Conservation (phyloP, 2,888 invertebrate species). For the Chloroclystis v-ata region DNA sequence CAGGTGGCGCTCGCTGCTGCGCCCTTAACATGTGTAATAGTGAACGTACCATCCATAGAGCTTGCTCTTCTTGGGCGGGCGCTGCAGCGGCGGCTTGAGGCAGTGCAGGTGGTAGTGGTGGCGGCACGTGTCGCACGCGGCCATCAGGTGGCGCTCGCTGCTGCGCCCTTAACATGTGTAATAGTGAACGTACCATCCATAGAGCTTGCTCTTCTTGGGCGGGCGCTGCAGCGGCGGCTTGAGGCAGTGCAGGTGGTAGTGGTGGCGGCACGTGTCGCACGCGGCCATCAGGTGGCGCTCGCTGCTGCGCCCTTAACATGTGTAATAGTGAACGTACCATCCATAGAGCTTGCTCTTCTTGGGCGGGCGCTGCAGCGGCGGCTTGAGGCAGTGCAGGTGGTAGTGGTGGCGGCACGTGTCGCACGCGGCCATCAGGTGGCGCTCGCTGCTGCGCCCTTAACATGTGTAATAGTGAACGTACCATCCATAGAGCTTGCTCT, state of each 20-base stretch:
- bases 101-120: constrained; percentile 96
- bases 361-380: constrained; percentile 95
- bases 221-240: constrained; percentile 95
- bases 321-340: constrained; percentile 79
- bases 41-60: constrained; percentile 92
- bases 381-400: constrained; percentile 95
- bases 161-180: too few relatives aligned
- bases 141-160: constrained; percentile 94
- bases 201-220: constrained; percentile 96
- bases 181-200: constrained; percentile 92
- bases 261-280: constrained; percentile 95
- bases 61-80: constrained; percentile 97
- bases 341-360: constrained; percentile 97
- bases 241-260: constrained; percentile 96
- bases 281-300: constrained; percentile 96
- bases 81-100: constrained; percentile 93
- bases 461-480: constrained; percentile 33
- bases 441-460: constrained; percentile 68
- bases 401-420: constrained; percentile 95
- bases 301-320: constrained; percentile 80
- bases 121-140: constrained; percentile 96
- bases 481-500: constrained; percentile 97
- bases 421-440: constrained; percentile 95
- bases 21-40: too few relatives aligned
- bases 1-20: constrained; percentile 93